These are phyloP conservation scores for Desmophyllum pertusum DNA, from an alignment of 92 coral and sea anemone species.

Conservation along the genomic window DNA sequence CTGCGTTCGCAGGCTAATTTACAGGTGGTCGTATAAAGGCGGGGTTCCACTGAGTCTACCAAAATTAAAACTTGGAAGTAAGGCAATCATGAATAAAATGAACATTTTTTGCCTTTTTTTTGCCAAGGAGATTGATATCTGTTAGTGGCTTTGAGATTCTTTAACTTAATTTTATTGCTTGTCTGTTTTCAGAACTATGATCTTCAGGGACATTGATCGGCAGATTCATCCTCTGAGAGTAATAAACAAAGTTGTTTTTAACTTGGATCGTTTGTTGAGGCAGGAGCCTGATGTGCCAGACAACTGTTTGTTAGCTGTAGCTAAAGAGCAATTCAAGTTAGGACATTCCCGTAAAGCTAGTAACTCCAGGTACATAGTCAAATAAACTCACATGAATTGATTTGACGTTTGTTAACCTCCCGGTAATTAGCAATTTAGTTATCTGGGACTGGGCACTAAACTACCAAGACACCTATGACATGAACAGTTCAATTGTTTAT, in stretches of 20 bases:
- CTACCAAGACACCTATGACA: no score
- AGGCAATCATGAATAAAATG: no score
- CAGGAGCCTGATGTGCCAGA: slow-evolving; percentile 34
- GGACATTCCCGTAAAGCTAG: slow-evolving; percentile 44
- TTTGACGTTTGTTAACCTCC: no score
- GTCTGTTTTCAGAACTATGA: slow-evolving; percentile 75
- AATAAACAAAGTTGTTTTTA: slow-evolving; percentile 85
- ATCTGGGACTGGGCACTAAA: no score
- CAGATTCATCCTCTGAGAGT: slow-evolving; percentile 86
- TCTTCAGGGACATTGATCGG: slow-evolving; percentile 88
- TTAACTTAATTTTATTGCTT: neutral
- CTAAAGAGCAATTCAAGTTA: slow-evolving; percentile 37
- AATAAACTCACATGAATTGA: neutral
- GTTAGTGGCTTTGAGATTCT: neutral
- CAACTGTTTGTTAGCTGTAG: slow-evolving; percentile 15
- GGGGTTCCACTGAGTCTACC: no score
- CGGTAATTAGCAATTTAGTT: no score
- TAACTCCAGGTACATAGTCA: slow-evolving; percentile 47
- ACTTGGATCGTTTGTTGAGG: slow-evolving; percentile 72
- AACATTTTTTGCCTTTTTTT: no score
- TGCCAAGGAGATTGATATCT: neutral
- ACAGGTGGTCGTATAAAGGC: no score
- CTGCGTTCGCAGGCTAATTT: no score
- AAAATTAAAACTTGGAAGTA: no score
- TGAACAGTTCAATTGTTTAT: no score